phyloP scores from a whole-genome alignment of 2,797 vertebrate species.

The Fratercula arctica region DNA sequence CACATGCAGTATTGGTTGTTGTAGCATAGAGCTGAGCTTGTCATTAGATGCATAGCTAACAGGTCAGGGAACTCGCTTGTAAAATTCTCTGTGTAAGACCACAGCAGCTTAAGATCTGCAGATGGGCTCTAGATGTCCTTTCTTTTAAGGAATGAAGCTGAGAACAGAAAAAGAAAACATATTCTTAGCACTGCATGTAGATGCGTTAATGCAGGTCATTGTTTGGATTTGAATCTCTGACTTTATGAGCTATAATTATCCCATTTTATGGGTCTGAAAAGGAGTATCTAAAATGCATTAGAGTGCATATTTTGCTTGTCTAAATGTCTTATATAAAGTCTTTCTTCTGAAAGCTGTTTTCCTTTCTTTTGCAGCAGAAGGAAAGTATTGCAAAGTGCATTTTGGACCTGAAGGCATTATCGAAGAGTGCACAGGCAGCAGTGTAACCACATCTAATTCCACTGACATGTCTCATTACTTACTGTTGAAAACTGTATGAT shows the following conservation, averaged over 20 bases:
- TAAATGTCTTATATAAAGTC: not conserved
- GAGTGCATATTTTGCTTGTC: fast-evolving
- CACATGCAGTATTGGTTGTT: fast-evolving
- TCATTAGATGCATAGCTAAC: not conserved
- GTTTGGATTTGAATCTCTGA: not conserved
- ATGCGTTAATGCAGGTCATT: not conserved
- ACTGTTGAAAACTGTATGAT: not conserved
- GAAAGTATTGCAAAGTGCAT: slow-evolving; percentile 96
- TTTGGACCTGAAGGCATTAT: slow-evolving; percentile 87
- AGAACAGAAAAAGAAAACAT: fast-evolving
- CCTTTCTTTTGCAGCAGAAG: slow-evolving; percentile 85
- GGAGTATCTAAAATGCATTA: not conserved
- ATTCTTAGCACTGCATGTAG: not conserved
- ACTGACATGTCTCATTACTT: not conserved
- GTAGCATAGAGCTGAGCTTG: not conserved
- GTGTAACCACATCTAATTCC: not conserved
- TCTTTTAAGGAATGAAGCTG: not conserved
- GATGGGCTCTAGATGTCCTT: not conserved
- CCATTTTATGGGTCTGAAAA: fast-evolving
- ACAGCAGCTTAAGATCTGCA: not conserved
- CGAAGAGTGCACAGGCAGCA: slow-evolving; percentile 80
- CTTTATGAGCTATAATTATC: fast-evolving
- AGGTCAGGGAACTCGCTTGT: not conserved
- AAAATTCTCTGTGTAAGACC: not conserved
- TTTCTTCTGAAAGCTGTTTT: not conserved